Conservation (phyloP, 2,797 vertebrate genomes). For the Amniataba percoides region DNA sequence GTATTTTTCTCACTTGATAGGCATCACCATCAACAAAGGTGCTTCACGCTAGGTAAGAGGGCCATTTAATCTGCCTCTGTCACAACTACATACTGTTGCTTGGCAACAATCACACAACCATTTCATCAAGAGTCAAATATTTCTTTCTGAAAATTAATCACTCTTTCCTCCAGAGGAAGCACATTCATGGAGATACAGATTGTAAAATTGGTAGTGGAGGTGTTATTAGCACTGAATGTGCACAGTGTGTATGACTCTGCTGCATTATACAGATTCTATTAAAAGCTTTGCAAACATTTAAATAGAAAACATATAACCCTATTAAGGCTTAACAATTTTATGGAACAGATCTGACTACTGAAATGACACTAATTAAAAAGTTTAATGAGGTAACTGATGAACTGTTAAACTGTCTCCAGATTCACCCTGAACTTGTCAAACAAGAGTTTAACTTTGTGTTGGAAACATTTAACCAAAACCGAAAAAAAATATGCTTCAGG, state of each 20-base stretch:
- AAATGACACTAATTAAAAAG: conserved; percentile 45
- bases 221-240: conserved; percentile 53
- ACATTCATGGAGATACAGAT: conserved; percentile 35
- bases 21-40: conserved; percentile 42
- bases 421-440: conserved; percentile 43
- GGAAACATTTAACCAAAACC: conserved; percentile 55
- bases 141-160: conserved; percentile 46
- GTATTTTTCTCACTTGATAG: conserved; percentile 34
- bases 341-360: conserved; percentile 22
- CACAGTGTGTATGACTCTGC: conserved; percentile 77
- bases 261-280: conserved; percentile 33
- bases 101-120: conserved; percentile 71
- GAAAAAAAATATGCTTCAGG: conserved; percentile 44
- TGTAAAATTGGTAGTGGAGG: conserved; percentile 24
- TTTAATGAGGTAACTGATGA: conserved; percentile 37
- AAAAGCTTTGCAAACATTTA: conserved; percentile 25
- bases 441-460: conserved; percentile 39
- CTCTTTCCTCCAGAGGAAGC: conserved; percentile 41
- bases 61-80: conserved; percentile 46
- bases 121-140: conserved; percentile 58
- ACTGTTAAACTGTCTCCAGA: conserved; percentile 26
- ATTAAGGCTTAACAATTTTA: conserved; percentile 19
- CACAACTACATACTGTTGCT: conserved; percentile 67
- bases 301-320: conserved; percentile 38
- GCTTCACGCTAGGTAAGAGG: conserved; percentile 42